These are phyloP conservation scores for Cinara cedri DNA, from an alignment of 2,888 invertebrate species.

Conservation along the genomic window DNA sequence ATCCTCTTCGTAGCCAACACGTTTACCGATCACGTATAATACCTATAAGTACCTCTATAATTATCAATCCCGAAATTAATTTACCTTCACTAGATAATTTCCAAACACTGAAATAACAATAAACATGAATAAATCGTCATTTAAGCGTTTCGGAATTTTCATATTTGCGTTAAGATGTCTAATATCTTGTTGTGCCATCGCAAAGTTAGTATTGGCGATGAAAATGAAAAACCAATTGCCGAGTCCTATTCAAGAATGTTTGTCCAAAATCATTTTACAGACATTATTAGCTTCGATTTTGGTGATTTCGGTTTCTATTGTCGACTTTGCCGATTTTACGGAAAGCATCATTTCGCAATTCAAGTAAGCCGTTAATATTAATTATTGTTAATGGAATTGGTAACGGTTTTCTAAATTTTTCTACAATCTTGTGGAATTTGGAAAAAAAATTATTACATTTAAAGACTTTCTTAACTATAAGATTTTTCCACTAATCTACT, in stretches of 20 bases:
- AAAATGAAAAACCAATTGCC: conserved; percentile 6
- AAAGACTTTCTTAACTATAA: too few relatives aligned
- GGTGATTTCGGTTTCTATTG: neutral
- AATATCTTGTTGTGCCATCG: neutral
- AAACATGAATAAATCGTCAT: conserved; percentile 15
- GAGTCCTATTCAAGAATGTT: conserved; percentile 13
- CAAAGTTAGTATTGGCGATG: neutral
- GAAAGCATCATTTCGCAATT: conserved; percentile 4
- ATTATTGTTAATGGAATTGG: too few relatives aligned
- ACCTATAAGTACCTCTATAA: too few relatives aligned
- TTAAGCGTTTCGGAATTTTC: conserved; percentile 26
- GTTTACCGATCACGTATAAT: neutral
- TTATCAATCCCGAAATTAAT: neutral
- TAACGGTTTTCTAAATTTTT: too few relatives aligned
- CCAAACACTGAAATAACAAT: neutral
- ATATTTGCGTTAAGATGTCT: conserved; percentile 11
- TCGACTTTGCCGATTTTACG: neutral
- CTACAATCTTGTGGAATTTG: too few relatives aligned
- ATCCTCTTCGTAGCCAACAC: too few relatives aligned
- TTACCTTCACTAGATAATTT: too few relatives aligned
- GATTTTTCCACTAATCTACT: too few relatives aligned
- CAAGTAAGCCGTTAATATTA: conserved; percentile 33
- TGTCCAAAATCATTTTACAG: conserved; percentile 5
- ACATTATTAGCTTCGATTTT: conserved; percentile 3
- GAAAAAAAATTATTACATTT: too few relatives aligned